Conservation (phyloP, 1,140 invertebrate genomes). For the Micrasema longulum region DNA sequence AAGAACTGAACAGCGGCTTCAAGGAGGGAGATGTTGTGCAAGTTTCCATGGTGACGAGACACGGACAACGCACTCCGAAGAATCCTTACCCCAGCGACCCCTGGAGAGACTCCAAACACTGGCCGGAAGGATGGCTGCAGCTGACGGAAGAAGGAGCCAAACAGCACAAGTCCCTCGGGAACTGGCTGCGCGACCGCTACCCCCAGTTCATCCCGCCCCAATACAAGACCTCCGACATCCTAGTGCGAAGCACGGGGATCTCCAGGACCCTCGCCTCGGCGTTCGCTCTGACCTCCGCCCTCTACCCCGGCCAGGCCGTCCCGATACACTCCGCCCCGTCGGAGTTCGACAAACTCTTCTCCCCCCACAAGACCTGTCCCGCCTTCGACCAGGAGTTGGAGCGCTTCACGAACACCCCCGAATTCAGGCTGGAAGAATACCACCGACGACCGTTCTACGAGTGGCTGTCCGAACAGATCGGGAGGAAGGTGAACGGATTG, state of each 20-base stretch:
- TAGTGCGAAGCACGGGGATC: slow-evolving; percentile 47
- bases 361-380: slow-evolving; percentile 39
- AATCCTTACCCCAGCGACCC: slow-evolving; percentile 47
- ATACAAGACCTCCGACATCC: slow-evolving; percentile 32
- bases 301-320: slow-evolving; percentile 50
- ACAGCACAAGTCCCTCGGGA: slow-evolving; percentile 46
- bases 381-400: slow-evolving; percentile 31
- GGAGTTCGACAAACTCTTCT: slow-evolving; percentile 39
- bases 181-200: slow-evolving; percentile 42
- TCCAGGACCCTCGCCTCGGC: slow-evolving; percentile 47
- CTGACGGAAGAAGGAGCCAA: slow-evolving; percentile 47
- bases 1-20: background rate
- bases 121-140: slow-evolving; percentile 50
- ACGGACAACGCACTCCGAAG: slow-evolving; percentile 49
- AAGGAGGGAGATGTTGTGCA: slow-evolving; percentile 27
- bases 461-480: slow-evolving; percentile 36
- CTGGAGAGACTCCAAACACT: slow-evolving; percentile 34
- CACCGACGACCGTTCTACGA: slow-evolving; percentile 27
- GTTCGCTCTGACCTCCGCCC: slow-evolving; percentile 34
- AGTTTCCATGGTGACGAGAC: slow-evolving; percentile 49
- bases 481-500: slow-evolving; percentile 17
- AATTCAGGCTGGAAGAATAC: slow-evolving; percentile 31
- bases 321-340: slow-evolving; percentile 31
- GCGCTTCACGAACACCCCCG: slow-evolving; percentile 1
- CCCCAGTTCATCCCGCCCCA: slow-evolving; percentile 30